These are phyloP conservation scores for Enoplosus armatus DNA, from an alignment of 2,797 vertebrate species.

Conservation along the genomic window DNA sequence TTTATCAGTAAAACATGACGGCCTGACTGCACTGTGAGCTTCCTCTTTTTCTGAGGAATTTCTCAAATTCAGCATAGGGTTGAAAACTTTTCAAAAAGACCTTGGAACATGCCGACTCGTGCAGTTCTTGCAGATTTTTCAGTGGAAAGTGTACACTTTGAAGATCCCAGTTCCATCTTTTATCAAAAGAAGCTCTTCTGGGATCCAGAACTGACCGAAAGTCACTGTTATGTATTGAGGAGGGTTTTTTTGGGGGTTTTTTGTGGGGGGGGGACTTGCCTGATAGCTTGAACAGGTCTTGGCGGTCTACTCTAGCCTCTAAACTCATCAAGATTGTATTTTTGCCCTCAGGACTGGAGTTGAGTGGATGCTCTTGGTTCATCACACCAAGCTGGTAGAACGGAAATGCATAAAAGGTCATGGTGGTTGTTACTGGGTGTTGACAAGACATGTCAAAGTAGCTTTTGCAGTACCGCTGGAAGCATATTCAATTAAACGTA, in stretches of 20 bases:
- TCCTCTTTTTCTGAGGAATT: conserved; percentile 3
- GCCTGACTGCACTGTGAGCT: background rate
- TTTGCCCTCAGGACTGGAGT: background rate
- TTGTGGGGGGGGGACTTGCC: background rate
- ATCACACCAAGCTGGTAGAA: background rate
- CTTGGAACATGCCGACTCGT: conserved; percentile 36
- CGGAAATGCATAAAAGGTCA: too few relatives aligned
- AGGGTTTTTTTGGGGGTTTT: background rate
- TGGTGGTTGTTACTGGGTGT: background rate
- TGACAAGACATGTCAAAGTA: background rate
- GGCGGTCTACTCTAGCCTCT: background rate
- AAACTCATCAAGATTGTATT: conserved; percentile 14
- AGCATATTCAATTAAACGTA: background rate
- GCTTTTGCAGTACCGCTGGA: background rate
- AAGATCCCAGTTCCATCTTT: conserved; percentile 29
- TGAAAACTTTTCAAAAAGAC: conserved; percentile 37
- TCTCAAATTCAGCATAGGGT: conserved; percentile 35
- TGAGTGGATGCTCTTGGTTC: background rate
- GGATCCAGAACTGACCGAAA: conserved; percentile 27
- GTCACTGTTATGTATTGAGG: conserved; percentile 2
- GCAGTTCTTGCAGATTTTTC: conserved; percentile 34
- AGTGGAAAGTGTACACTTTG: conserved; percentile 26
- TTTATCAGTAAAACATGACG: background rate
- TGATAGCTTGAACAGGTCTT: conserved; percentile 2
- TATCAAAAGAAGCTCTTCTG: conserved; percentile 29